A percentile compares a stretch with the other conserved stretches of the same genome.
These are phyloP conservation scores for Aythya baeri DNA, from an alignment of 2,113 vertebrate species.

Conservation along the genomic window DNA sequence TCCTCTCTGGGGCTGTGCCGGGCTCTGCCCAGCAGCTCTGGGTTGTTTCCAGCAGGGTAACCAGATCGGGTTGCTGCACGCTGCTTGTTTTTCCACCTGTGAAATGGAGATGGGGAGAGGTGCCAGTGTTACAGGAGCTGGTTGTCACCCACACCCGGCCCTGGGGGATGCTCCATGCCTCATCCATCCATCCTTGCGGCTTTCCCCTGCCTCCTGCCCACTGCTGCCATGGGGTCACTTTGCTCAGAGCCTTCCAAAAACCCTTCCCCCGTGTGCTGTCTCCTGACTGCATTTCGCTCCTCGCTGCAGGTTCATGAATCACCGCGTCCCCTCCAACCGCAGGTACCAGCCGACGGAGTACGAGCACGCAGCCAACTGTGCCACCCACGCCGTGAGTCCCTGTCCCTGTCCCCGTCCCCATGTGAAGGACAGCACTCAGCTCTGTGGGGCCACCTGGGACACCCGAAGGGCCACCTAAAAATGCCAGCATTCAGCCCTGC, in stretches of 20 bases:
- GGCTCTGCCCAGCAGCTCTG: neutral
- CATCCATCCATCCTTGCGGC: too few species aligned
- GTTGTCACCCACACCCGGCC: neutral
- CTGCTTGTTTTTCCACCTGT: neutral
- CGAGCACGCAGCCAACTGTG: conserved; percentile 93
- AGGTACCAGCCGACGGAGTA: conserved; percentile 95
- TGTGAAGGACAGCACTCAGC: rapidly evolving
- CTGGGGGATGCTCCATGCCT: neutral
- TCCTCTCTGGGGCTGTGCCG: neutral
- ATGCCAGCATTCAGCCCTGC: neutral
- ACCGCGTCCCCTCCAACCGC: conserved; percentile 87
- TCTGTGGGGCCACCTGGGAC: neutral
- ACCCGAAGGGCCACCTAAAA: neutral
- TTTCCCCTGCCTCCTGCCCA: neutral
- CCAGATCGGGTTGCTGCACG: neutral
- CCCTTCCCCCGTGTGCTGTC: rapidly evolving
- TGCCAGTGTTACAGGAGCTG: neutral
- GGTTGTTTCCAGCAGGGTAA: neutral
- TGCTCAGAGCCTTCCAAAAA: neutral
- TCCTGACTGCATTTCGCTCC: neutral
- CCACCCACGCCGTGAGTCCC: conserved; percentile 90
- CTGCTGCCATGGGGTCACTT: rapidly evolving
- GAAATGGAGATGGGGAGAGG: neutral
- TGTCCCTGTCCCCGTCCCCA: neutral
- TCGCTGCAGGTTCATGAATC: conserved; percentile 91